These are phyloP conservation scores for Crocodylus rhombifer DNA, from an alignment of 2,797 vertebrate species.

Conservation along the genomic window DNA sequence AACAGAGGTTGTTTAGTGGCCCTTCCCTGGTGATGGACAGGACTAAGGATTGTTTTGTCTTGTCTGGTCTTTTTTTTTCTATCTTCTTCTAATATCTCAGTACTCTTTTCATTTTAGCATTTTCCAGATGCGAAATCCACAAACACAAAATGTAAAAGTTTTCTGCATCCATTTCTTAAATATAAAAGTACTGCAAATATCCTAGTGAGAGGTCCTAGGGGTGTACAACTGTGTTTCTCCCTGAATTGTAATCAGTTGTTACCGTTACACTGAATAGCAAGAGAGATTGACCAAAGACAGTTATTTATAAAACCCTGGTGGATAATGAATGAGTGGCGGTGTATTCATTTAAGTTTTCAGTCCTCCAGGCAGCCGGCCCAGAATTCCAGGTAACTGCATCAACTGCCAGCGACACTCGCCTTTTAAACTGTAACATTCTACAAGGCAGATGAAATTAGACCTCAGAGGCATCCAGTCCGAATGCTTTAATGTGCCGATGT, in stretches of 20 bases:
- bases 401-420: not conserved
- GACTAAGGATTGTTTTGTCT: too few relatives aligned
- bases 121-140: not conserved
- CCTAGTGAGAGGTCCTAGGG: not conserved
- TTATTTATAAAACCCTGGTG: not conserved
- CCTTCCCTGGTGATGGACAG: too few relatives aligned
- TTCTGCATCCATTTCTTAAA: not conserved
- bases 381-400: not conserved
- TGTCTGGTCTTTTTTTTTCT: not conserved
- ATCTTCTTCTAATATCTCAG: not conserved
- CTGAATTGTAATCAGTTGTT: not conserved
- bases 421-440: constrained; percentile 5
- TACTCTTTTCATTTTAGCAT: not conserved
- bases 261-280: not conserved
- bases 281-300: not conserved
- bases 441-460: not conserved
- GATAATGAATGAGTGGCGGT: not conserved
- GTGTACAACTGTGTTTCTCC: not conserved
- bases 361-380: not conserved
- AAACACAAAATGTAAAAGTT: not conserved
- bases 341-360: not conserved
- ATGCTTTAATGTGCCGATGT: not conserved
- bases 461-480: not conserved
- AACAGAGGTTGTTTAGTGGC: too few relatives aligned
- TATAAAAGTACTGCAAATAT: not conserved